Base-by-base conservation (phyloP, 1,140 invertebrate species). In the Neodiprion lecontei region DNA sequence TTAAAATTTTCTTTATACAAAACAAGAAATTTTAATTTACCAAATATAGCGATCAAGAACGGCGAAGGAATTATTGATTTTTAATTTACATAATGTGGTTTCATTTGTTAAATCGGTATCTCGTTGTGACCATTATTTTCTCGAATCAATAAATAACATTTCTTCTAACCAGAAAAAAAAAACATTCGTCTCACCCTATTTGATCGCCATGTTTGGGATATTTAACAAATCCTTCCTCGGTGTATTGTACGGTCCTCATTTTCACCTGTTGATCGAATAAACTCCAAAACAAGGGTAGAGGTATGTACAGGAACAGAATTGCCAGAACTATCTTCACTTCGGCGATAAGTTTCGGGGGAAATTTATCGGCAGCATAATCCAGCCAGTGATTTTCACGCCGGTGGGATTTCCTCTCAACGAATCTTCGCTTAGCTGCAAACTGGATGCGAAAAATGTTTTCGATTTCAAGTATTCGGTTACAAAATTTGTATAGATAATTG, bases 241-340 rank as follows among this genome's bases (percentile, higher is more conserved):
- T 70, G 40, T 23, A 66, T 66, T n/a, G 7, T 4, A 70, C 28
- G 48, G 70, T 86, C 9, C 48, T 12, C 10, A 76, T 72, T 70
- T 73, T 77, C 84, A 92, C 91, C 87, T 94, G 94, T 85, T 95
- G 94, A 83, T 94, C 93, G 82, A 94, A 94, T 1, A 97, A 88
- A 5, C 95, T 93, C 95, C 95, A 96, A 85, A 96, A 97, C 8
- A 96, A 83, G 0, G 95, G 95, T 11, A 96, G 82, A 1, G 95
- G 95, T 48, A 96, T 83, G 81, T 94, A 96, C 9, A 97, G 89
- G 0, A 93, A 84, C 0, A 96, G 84, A 11, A 96, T 91, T 71
- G 90, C 88, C 1, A 93, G 81, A 47, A 95, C 83, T 1, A 87
- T 83, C 83, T 95, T 95, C 23, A 94, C 90, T 80, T 96, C 95